Base-by-base conservation (phyloP, 2,888 invertebrate species). In the Miltochrista miniata region DNA sequence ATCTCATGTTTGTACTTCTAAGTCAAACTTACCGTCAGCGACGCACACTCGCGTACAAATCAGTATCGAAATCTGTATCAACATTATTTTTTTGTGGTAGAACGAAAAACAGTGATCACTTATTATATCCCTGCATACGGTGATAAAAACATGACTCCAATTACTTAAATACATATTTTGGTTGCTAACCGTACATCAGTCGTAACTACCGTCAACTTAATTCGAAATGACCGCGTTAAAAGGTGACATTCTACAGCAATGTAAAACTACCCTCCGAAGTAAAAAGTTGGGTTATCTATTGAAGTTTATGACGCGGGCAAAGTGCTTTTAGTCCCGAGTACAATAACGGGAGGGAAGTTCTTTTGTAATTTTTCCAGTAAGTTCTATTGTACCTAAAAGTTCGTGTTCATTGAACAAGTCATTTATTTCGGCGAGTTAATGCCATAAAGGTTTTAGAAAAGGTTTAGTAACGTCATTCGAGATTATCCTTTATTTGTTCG, bases 181-280 rank as follows among this genome's bases (percentile, higher is more conserved):
- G n/a, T n/a, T n/a, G n/a, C 48, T 40, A 46, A 36, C 37, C 39
- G 44, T 48, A 41, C 54, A 41, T 44, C 48, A 47, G 51, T 45
- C 56, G 49, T 68, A 54, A 60, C 18, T 65, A 65, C 55, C 52
- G 34, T 38, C 45, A 63, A 68, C 57, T 55, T 54, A 54, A 47
- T 45, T 46, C 41, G 38, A 56, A 56, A 59, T 48, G 53, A 54
- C 51, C 57, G 40, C 14, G 2, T 31, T 31, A 31, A 30, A 11
- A 39, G 41, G 35, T 44, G 44, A 46, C 42, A 31, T 48, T 43
- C 12, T 48, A 43, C 42, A 51, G 18, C 33, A 30, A 43, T 38
- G 51, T 52, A 15, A 37, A 31, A 43, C 43, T 45, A 45, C 51
- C 51, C 18, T 49, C 59, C 54, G 46, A 52, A 47, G 45, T 63